Conservation (phyloP, 2,888 invertebrate genomes). For the Pristionchus maxplancki region DNA sequence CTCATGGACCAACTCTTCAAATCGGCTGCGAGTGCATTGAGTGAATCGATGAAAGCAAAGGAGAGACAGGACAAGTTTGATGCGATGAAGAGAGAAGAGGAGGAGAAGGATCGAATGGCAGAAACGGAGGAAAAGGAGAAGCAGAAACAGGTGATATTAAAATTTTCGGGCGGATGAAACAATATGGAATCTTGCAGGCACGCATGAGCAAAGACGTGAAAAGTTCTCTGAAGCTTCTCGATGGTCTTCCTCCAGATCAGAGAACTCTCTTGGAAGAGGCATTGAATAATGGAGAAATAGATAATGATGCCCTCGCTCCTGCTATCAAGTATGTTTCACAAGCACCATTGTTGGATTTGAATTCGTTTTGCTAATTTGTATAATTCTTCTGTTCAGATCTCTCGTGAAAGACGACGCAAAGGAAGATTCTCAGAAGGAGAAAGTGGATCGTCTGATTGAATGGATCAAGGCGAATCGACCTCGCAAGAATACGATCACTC, state of each 20-base stretch:
- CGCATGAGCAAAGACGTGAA: slow-evolving; percentile 45
- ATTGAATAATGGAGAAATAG: slow-evolving; percentile 71
- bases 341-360: no score
- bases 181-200: neutral
- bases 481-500: slow-evolving; percentile 53
- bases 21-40: slow-evolving; percentile 60
- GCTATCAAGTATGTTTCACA: slow-evolving; percentile 62
- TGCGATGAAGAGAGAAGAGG: slow-evolving; percentile 55
- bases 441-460: slow-evolving; percentile 68
- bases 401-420: slow-evolving; percentile 65
- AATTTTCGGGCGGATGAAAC: neutral
- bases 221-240: slow-evolving; percentile 53
- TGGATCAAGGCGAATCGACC: slow-evolving; percentile 76
- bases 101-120: slow-evolving; percentile 54
- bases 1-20: slow-evolving; percentile 52
- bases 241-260: slow-evolving; percentile 63
- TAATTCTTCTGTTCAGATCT: neutral
- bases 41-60: slow-evolving; percentile 63
- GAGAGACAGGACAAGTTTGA: slow-evolving; percentile 52
- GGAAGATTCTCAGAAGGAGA: slow-evolving; percentile 67
- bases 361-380: no score
- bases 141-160: slow-evolving; percentile 41
- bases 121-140: slow-evolving; percentile 16
- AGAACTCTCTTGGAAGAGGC: slow-evolving; percentile 69
- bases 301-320: slow-evolving; percentile 60